Base-by-base conservation (phyloP, 2,888 invertebrate genomes). In the Leucoma salicis region DNA sequence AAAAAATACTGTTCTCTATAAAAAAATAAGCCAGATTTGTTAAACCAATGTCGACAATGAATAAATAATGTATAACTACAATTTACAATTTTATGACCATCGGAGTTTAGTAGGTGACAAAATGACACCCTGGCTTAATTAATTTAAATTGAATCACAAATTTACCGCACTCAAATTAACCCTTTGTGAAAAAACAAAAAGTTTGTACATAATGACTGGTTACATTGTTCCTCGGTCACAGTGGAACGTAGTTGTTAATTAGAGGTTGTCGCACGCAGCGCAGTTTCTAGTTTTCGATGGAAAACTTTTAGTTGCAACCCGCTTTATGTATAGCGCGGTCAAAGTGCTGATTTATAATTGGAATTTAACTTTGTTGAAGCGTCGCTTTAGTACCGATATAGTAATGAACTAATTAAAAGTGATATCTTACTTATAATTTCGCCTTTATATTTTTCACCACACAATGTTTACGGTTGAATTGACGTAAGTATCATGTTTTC, bases 261-360 rank as follows among this genome's bases (percentile, higher is more conserved):
- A 74, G 60, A 55, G 60, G 61, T 65, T 64, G 70, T 74, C 70
- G 63, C 49, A 56, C 58, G 58, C 74, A 64, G 64, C 39, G 38
- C 46, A 63, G 61, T 58, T 67, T 50, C 57, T 57, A 68, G 64
- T 62, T 69, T 66, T 68, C 71, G 66, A 68, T 69, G 45, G 59
- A 35, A 65, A 72, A 70, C 63, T 73, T 74, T 70, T 63, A 61
- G 62, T 59, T 62, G 61, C 51, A 54, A 54, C 55, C 41, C 38
- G 44, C 52, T 61, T 58, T 57, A 60, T 54, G 50, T 53, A 43
- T 41, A 54, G 49, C 38, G 42, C 39, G 28, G 47, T 40, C 21
- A 36, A 35, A 35, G 35, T 31, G 28, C 18, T 42, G 32, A 48
- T 43, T 51, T 49, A 16, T 28, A 13, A 29, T 34, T 37, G 12